These are phyloP conservation scores for Sitta carolinensis DNA, from an alignment of 2,797 vertebrate genomes.

Conservation along the genomic window DNA sequence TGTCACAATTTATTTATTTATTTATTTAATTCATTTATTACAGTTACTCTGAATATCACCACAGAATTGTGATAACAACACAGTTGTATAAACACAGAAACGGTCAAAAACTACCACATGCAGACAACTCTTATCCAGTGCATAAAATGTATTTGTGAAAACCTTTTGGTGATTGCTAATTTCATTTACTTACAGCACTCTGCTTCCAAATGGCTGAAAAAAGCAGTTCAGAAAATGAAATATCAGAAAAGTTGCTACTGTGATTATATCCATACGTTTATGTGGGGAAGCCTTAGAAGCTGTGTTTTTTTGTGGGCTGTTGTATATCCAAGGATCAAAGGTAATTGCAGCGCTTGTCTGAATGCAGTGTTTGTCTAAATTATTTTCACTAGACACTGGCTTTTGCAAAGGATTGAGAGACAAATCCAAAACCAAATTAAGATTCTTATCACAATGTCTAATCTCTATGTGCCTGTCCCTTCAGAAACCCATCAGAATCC, in stretches of 20 bases:
- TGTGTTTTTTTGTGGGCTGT: background rate
- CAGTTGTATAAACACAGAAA: background rate
- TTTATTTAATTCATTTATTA: background rate
- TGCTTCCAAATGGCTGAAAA: background rate
- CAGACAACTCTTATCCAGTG: background rate
- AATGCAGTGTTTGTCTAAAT: background rate
- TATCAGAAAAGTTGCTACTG: background rate
- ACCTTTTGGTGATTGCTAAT: background rate
- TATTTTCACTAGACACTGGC: background rate
- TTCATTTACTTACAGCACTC: background rate
- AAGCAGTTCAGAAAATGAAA: background rate
- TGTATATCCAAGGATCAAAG: constrained; percentile 15
- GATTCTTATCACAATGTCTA: background rate
- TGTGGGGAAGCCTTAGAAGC: background rate
- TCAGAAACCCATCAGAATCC: background rate
- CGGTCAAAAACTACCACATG: background rate
- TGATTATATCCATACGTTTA: background rate
- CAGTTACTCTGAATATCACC: background rate
- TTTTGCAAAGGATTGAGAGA: constrained; percentile 12
- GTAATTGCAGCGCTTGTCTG: background rate
- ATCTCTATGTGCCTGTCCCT: background rate
- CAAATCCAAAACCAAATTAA: background rate
- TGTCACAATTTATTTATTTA: background rate
- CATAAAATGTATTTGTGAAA: background rate
- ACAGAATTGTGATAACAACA: background rate